A percentile compares a stretch with the other conserved stretches of the same genome.
Evolutionary conservation across 1,140 invertebrate species (phyloP).

Genomic region (Metaphire vulgaris): DNA sequence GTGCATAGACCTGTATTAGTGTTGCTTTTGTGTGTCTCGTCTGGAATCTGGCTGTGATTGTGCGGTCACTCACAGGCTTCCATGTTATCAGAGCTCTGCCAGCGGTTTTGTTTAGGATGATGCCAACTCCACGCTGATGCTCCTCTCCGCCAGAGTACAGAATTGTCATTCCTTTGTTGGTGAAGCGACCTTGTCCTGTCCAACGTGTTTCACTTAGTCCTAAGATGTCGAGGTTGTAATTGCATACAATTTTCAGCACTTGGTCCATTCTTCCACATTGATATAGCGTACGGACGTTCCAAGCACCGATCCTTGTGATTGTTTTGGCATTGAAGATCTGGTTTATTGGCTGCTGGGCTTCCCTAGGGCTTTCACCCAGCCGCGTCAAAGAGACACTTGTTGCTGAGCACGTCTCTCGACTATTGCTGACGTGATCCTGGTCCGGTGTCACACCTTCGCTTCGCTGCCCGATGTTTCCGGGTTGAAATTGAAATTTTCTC

Average conservation of each 20-base stretch:
- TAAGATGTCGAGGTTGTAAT: neutral
- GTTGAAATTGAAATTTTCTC: no score
- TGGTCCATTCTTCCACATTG: constrained; percentile 1
- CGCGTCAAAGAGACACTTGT: no score
- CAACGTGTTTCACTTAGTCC: neutral
- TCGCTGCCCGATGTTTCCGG: no score
- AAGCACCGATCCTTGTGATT: neutral
- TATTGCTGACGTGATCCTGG: no score
- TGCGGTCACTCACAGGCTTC: neutral
- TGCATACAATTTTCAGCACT: neutral
- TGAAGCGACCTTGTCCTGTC: neutral
- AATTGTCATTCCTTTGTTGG: neutral
- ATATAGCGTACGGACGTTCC: neutral
- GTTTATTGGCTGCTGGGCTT: neutral
- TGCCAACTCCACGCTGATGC: neutral
- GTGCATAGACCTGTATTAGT: neutral
- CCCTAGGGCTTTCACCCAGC: neutral
- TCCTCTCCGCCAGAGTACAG: neutral
- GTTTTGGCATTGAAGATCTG: neutral
- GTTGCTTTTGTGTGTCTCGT: neutral
- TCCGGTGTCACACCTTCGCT: no score
- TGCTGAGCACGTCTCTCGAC: no score
- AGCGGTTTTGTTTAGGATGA: neutral
- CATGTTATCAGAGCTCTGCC: neutral
- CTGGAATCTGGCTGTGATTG: neutral